A percentile compares a stretch with the other conserved stretches of the same genome.
phyloP scores from a whole-genome alignment of 1,140 invertebrate species.

The Solenopsis fugax region DNA sequence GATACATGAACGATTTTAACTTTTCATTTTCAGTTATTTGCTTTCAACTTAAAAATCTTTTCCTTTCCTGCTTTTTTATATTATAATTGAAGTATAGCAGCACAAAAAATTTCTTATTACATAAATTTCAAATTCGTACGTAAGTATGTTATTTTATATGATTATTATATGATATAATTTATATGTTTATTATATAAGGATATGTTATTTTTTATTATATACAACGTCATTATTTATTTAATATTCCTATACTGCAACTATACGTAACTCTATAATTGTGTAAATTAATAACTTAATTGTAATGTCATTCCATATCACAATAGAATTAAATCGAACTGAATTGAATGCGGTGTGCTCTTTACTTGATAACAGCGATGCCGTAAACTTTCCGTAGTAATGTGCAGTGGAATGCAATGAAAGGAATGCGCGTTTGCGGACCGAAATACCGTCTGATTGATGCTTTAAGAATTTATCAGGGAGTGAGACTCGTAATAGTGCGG shows the following conservation, averaged over 20 bases:
- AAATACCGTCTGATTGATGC: constrained; percentile 41
- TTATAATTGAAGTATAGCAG: not conserved
- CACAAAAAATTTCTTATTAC: not conserved
- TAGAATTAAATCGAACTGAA: not conserved
- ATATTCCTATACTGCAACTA: not conserved
- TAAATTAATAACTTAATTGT: constrained; percentile 21
- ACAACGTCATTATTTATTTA: not conserved
- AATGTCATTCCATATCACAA: not conserved
- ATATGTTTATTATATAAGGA: no score
- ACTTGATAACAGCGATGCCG: not conserved
- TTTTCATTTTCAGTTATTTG: not conserved
- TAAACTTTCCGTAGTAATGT: constrained; percentile 29
- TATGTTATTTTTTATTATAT: not conserved
- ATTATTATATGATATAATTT: not conserved
- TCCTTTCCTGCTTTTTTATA: not conserved
- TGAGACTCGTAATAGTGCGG: not conserved
- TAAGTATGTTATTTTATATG: not conserved
- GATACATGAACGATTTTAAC: constrained; percentile 1
- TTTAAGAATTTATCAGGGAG: constrained; percentile 45
- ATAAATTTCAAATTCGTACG: not conserved
- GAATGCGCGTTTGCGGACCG: constrained; percentile 28
- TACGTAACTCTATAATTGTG: not conserved
- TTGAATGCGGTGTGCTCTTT: not conserved
- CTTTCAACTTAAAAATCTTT: not conserved
- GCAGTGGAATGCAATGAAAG: constrained; percentile 23